Percentiles rank a stretch among this genome's conserved stretches.
Evolutionary conservation across 1,140 invertebrate species (phyloP).

Genomic region (Aleiodes sp.): DNA sequence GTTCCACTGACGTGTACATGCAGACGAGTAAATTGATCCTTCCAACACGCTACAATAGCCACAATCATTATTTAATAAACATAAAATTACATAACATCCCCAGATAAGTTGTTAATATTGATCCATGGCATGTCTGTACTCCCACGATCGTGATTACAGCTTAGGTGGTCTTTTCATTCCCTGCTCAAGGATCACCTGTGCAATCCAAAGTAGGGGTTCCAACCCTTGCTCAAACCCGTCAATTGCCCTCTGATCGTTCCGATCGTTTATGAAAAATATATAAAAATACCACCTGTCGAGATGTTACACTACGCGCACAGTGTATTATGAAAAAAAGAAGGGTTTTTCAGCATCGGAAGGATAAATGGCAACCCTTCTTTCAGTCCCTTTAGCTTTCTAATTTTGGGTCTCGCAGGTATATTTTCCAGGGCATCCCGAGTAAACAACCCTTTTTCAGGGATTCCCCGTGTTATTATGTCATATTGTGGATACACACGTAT

Average conservation of each 20-base stretch:
- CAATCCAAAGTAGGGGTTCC: background rate
- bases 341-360: background rate
- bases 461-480: conserved; percentile 7
- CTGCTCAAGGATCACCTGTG: background rate
- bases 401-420: background rate
- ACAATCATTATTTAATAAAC: background rate
- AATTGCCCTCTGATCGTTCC: background rate
- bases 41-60: background rate
- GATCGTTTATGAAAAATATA: background rate
- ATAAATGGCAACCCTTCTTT: background rate
- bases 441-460: conserved; percentile 12
- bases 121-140: background rate
- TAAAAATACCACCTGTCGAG: conserved; percentile 1
- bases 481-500: background rate
- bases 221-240: conserved; percentile 5
- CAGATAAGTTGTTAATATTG: background rate
- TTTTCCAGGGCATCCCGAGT: background rate
- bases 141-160: background rate
- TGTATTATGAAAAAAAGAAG: background rate
- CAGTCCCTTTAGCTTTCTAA: background rate
- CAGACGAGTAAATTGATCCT: background rate
- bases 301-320: background rate
- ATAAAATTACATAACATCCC: background rate
- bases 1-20: background rate
- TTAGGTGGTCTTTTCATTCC: background rate